phyloP scores from a whole-genome alignment of 2,113 vertebrate genomes.

The Rostratula benghalensis region DNA sequence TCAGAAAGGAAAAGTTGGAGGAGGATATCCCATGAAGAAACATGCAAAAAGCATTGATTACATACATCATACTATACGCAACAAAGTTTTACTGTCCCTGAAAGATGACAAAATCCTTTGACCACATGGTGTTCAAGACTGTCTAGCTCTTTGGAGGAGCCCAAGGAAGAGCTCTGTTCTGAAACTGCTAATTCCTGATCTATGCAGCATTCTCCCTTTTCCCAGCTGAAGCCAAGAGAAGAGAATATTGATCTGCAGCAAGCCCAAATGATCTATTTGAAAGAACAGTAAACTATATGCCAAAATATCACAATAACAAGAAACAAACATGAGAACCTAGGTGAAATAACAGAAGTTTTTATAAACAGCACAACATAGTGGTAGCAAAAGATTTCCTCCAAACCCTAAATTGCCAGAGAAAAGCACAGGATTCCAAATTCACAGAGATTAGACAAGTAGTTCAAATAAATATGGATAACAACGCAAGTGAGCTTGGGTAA shows the following conservation, averaged over 20 bases:
- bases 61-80: background rate
- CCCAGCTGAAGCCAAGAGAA: background rate
- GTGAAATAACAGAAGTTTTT: background rate
- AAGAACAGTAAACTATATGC: background rate
- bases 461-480: background rate
- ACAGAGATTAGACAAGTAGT: background rate
- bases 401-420: background rate
- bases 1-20: background rate
- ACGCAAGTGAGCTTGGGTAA: background rate
- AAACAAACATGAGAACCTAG: background rate
- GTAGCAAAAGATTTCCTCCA: background rate
- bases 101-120: background rate
- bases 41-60: background rate
- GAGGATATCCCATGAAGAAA: background rate
- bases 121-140: background rate
- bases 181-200: background rate
- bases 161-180: background rate
- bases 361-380: background rate
- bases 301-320: background rate
- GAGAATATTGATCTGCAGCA: background rate
- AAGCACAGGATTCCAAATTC: background rate
- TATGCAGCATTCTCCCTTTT: background rate
- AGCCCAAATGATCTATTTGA: background rate
- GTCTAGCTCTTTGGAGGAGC: background rate
- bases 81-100: background rate